phyloP scores from a whole-genome alignment of 2,888 invertebrate genomes.

The Andrena dorsata region DNA sequence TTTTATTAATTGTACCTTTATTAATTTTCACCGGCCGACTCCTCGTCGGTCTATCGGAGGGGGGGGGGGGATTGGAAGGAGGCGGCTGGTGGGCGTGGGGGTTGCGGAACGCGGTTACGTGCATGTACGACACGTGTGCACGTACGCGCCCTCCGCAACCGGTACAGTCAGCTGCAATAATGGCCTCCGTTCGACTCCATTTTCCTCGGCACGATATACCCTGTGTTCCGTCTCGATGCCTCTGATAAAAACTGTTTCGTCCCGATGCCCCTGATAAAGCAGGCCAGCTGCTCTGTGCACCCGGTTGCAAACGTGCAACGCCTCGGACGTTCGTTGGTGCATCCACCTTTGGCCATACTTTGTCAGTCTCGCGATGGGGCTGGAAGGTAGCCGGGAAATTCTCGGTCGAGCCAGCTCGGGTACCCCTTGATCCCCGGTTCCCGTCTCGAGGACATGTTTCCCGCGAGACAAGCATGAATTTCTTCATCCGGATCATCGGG shows the following conservation, averaged over 20 bases:
- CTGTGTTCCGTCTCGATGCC: constrained; percentile 48
- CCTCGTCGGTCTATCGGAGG: constrained; percentile 19
- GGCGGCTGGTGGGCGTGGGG: constrained; percentile 64
- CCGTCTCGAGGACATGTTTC: no score
- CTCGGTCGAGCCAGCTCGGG: not conserved
- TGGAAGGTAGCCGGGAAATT: not conserved
- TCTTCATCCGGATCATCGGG: not conserved
- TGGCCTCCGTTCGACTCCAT: constrained; percentile 50
- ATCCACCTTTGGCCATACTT: not conserved
- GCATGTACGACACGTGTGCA: constrained; percentile 46
- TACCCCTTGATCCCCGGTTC: no score
- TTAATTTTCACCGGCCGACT: constrained; percentile 77
- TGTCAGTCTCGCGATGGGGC: no score
- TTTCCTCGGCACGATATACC: constrained; percentile 39
- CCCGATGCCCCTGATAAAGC: constrained; percentile 46
- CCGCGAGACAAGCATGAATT: not conserved
- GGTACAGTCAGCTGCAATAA: constrained; percentile 42
- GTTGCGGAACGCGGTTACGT: constrained; percentile 58
- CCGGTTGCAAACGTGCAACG: not conserved
- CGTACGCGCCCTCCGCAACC: constrained; percentile 1
- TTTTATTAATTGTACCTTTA: constrained; percentile 83
- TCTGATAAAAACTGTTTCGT: constrained; percentile 55
- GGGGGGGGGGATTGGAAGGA: constrained; percentile 29
- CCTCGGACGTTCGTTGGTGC: not conserved
- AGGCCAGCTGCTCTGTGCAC: constrained; percentile 18